Evolutionary conservation across 1,140 invertebrate species (phyloP).

Genomic region (Leucophenga varia): DNA sequence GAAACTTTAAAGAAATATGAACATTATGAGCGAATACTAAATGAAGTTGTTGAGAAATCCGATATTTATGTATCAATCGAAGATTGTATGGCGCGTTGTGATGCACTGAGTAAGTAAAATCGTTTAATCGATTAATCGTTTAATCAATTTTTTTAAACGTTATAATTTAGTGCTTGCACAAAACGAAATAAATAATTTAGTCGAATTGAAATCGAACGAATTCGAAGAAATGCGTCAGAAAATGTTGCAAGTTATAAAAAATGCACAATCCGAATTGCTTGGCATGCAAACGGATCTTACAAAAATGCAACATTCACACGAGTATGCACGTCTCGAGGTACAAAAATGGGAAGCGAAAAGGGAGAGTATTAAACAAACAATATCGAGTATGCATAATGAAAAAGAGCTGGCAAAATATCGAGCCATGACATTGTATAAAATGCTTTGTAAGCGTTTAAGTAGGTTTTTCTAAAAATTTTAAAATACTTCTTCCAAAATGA

Average conservation of each 20-base stretch:
- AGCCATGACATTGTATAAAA: slow-evolving; percentile 32
- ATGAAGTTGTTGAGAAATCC: slow-evolving; percentile 39
- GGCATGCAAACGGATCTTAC: slow-evolving; percentile 44
- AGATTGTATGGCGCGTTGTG: slow-evolving; percentile 48
- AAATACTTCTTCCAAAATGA: too few species aligned
- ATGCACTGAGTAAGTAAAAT: slow-evolving; percentile 40
- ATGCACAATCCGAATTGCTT: slow-evolving; percentile 34
- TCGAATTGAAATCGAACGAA: slow-evolving; percentile 30
- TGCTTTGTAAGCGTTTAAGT: slow-evolving; percentile 37
- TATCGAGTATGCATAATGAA: slow-evolving; percentile 21
- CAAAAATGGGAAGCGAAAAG: slow-evolving; percentile 44
- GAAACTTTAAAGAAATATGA: slow-evolving; percentile 35
- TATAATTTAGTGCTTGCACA: slow-evolving; percentile 38
- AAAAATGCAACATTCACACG: slow-evolving; percentile 37
- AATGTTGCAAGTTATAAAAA: slow-evolving; percentile 37
- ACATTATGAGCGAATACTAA: slow-evolving; percentile 38
- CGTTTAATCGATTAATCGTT: too few species aligned
- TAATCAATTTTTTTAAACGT: too few species aligned
- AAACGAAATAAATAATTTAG: slow-evolving; percentile 36
- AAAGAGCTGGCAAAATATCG: slow-evolving; percentile 36
- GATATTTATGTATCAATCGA: slow-evolving; percentile 44
- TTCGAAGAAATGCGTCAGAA: slow-evolving; percentile 34
- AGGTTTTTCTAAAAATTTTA: not conserved
- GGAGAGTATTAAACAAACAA: slow-evolving; percentile 29
- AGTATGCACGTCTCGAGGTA: slow-evolving; percentile 23